Percentiles rank a stretch among this genome's conserved stretches.
Evolutionary conservation across 2,113 vertebrate species (phyloP).

Genomic region (Dicentrarchus labrax): DNA sequence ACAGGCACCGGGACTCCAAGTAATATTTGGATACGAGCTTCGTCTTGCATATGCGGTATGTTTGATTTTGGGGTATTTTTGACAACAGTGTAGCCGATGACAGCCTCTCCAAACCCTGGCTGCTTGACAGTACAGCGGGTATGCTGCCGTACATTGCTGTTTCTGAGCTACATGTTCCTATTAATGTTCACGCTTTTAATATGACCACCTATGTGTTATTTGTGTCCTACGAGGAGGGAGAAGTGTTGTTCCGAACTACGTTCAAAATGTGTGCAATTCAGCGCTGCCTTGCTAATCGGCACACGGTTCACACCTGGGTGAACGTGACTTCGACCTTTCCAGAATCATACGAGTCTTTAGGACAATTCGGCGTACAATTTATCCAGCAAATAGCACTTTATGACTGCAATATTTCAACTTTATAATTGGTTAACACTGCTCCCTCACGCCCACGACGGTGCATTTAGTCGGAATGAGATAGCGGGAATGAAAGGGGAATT

Average conservation of each 20-base stretch:
- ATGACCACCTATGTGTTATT: slow-evolving; percentile 14
- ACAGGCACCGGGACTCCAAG: slow-evolving; percentile 49
- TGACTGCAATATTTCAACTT: slow-evolving; percentile 14
- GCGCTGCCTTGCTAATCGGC: neutral
- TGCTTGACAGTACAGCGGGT: slow-evolving; percentile 14
- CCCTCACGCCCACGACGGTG: neutral
- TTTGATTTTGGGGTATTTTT: slow-evolving; percentile 36
- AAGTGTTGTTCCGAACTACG: slow-evolving; percentile 19
- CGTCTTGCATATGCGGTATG: slow-evolving; percentile 73
- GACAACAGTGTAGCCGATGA: slow-evolving; percentile 44
- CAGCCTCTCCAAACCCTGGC: slow-evolving; percentile 33
- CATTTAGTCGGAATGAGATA: neutral
- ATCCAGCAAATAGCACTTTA: neutral
- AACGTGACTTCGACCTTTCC: slow-evolving; percentile 3
- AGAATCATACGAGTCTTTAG: neutral
- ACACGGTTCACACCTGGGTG: neutral
- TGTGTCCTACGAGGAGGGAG: slow-evolving; percentile 1
- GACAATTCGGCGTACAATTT: slow-evolving; percentile 22
- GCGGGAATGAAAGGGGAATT: neutral
- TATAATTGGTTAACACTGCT: neutral
- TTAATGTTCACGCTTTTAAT: slow-evolving; percentile 21
- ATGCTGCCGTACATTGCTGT: neutral
- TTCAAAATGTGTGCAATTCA: slow-evolving; percentile 25
- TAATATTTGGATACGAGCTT: slow-evolving; percentile 62
- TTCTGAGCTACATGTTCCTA: slow-evolving; percentile 14